Evolutionary conservation across 2,797 vertebrate species (phyloP), one percentile per base, ranked within the genome.

Genomic region (Ctenopoma multispine): DNA sequence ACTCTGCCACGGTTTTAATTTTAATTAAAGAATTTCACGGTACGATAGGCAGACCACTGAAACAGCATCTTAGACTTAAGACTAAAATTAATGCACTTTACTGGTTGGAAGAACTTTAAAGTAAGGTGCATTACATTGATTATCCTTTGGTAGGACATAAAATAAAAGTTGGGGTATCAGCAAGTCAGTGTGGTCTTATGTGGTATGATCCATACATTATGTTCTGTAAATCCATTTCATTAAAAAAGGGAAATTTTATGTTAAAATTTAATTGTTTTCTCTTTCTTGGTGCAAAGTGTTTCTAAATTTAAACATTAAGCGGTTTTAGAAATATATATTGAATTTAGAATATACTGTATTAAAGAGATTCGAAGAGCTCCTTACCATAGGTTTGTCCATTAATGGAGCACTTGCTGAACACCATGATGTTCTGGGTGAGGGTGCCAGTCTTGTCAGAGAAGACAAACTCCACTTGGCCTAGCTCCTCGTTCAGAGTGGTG

Each of bases 371-470:
- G 31, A 46, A 31, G 41, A 29, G 13, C 38, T 54, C 14, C 81
- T 20, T 82, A 97, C 97, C 97, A 0, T 97, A 98, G 21, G 93
- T 93, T 43, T 70, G 94, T 48, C 96, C 95, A 0, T 95, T 91
- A 63, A 98, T 94, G 6, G 96, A 98, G 87, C 97, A 98, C 87
- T 97, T 97, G 92, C 91, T 96, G 92, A 98, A 98, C 75, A 94
- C 93, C 97, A 98, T 98, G 92, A 97, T 96, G 91, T 98, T 98
- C 90, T 97, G 96, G 1, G 97, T 98, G 81, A 98, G 96, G 18
- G 97, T 97, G 76, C 97, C 97, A 0, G 96, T 97, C 92, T 97
- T 97, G 89, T 97, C 96, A 0, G 95, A 96, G 92, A 98, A 98
- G 89, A 98, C 94, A 87, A 96, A 98, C 87, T 97, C 96, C 87